Conservation (phyloP, 2,113 vertebrate species). For the Oncorhynchus clarkii region DNA sequence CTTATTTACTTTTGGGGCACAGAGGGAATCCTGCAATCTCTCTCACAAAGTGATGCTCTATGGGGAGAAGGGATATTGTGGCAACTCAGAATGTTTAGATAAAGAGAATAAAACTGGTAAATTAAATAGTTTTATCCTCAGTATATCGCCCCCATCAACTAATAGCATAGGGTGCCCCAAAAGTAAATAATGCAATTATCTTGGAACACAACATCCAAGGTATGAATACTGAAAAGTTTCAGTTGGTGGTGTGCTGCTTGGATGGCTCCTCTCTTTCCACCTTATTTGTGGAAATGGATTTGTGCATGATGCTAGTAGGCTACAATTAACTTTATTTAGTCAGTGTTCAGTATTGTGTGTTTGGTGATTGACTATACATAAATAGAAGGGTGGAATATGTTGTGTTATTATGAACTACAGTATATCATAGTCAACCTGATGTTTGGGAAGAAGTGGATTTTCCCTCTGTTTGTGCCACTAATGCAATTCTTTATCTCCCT, state of each 20-base stretch:
- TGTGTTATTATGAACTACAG: too few relatives aligned
- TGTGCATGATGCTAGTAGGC: too few relatives aligned
- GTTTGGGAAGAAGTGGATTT: conserved; percentile 41
- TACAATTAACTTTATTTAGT: background rate
- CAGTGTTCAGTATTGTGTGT: background rate
- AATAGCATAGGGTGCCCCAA: background rate
- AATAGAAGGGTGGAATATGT: too few relatives aligned
- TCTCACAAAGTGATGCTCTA: conserved; percentile 14
- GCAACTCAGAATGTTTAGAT: conserved; percentile 28
- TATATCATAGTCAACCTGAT: background rate
- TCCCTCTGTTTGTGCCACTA: conserved; percentile 38
- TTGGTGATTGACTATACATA: background rate
- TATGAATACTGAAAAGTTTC: too few relatives aligned
- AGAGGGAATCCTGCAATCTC: conserved; percentile 21
- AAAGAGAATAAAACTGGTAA: conserved; percentile 29
- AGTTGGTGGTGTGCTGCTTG: too few relatives aligned
- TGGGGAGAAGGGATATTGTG: conserved; percentile 32
- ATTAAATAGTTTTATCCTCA: conserved; percentile 23
- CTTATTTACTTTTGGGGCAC: background rate
- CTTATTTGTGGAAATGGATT: too few relatives aligned
- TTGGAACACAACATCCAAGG: too few relatives aligned
- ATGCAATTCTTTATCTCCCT: background rate
- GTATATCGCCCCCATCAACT: conserved; percentile 23
- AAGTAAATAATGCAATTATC: too few relatives aligned
- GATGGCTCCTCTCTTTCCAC: too few relatives aligned